Evolutionary conservation across 2,113 vertebrate species (phyloP).

Genomic region (Megalops atlanticus): DNA sequence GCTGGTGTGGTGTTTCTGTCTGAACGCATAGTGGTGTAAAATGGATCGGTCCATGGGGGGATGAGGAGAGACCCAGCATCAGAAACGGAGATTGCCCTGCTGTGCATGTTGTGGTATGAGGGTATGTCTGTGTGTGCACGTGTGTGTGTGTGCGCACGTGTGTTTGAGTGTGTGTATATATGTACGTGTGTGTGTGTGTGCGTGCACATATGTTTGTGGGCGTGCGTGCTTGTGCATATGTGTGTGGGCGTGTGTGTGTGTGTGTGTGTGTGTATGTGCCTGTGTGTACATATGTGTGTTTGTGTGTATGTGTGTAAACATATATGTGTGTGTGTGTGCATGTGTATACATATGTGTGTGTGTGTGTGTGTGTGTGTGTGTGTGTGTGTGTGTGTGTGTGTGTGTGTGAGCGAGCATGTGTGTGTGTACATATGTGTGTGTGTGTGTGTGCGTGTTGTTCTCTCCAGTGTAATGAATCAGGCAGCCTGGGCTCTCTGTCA

Average conservation of each 20-base stretch:
- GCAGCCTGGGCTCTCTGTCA: slow-evolving; percentile 45
- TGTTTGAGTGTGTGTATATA: not conserved
- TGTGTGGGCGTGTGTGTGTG: not conserved
- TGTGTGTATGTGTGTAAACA: too few species aligned
- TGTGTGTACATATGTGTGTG: not conserved
- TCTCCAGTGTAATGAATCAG: slow-evolving; percentile 56
- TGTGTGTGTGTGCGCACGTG: not conserved
- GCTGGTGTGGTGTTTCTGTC: not conserved
- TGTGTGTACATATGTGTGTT: too few species aligned
- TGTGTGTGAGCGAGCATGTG: not conserved
- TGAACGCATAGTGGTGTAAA: not conserved
- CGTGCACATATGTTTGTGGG: not conserved
- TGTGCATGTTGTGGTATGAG: too few species aligned
- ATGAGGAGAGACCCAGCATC: slow-evolving; percentile 8
- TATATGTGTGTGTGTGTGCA: too few species aligned
- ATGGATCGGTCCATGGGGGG: not conserved
- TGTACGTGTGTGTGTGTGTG: not conserved
- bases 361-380: too few species aligned
- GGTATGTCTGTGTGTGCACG: not conserved
- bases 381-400: not conserved
- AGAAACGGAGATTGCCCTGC: slow-evolving; percentile 11
- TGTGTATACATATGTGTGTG: too few species aligned
- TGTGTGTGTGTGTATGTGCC: slow-evolving; percentile 7
- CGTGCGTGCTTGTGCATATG: not conserved
- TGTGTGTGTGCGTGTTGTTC: slow-evolving; percentile 24